Evolutionary conservation across 2,113 vertebrate species (phyloP).

Genomic region (Emydocephalus ijimae): DNA sequence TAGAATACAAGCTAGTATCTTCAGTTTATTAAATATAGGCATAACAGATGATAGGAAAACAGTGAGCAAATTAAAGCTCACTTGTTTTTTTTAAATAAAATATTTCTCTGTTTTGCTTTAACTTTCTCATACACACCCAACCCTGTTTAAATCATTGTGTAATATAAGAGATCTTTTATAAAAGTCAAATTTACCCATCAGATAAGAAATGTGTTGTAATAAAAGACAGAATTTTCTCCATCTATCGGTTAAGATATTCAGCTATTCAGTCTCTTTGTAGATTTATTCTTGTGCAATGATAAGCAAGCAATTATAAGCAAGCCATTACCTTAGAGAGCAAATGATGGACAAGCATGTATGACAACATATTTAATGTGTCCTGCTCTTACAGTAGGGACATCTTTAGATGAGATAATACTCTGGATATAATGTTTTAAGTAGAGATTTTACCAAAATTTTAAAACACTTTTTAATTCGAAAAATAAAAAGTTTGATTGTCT

Average conservation of each 20-base stretch:
- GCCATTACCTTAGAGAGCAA: not conserved
- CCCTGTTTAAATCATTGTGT: not conserved
- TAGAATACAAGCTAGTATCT: not conserved
- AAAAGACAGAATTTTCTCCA: not conserved
- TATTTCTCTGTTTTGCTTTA: not conserved
- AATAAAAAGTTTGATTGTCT: conserved; percentile 23
- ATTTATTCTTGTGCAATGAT: not conserved
- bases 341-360: not conserved
- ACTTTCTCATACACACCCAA: not conserved
- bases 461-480: conserved; percentile 30
- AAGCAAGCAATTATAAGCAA: not conserved
- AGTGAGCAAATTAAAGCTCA: not conserved
- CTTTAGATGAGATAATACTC: not conserved
- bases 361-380: not conserved
- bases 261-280: not conserved
- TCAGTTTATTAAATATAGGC: not conserved
- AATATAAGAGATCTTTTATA: not conserved
- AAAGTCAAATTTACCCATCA: not conserved
- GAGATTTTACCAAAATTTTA: not conserved
- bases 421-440: not conserved
- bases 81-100: not conserved
- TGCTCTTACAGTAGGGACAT: not conserved
- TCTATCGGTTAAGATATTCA: not conserved
- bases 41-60: not conserved
- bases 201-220: not conserved